A percentile compares a stretch with the other conserved stretches of the same genome.
These are phyloP conservation scores for Bombus sibiricus DNA, from an alignment of 1,140 invertebrate species.

Conservation along the genomic window DNA sequence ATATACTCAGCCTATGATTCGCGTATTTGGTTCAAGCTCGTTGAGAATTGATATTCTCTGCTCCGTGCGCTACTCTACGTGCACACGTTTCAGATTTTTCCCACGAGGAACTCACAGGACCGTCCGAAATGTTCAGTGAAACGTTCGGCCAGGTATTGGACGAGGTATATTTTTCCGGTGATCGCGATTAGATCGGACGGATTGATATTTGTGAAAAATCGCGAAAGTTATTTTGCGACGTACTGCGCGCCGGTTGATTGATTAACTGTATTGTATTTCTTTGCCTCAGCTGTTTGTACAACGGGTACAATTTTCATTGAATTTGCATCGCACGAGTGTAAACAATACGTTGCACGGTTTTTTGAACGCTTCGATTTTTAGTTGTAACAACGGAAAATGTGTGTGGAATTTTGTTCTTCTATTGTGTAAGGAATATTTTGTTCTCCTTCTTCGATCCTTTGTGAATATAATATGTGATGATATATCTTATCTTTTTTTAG, in stretches of 20 bases:
- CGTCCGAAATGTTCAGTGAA: conserved; percentile 14
- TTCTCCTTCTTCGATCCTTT: background rate
- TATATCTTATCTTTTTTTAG: background rate
- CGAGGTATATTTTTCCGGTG: background rate
- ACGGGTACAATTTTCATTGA: background rate
- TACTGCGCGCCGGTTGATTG: background rate
- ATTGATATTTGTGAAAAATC: conserved; percentile 16
- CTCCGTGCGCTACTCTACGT: conserved; percentile 13
- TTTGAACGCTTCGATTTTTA: background rate
- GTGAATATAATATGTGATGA: too few species aligned
- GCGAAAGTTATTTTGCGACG: background rate
- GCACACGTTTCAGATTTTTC: conserved; percentile 53
- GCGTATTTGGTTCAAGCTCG: conserved; percentile 57
- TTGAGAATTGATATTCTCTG: conserved; percentile 40
- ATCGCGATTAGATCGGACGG: conserved; percentile 21
- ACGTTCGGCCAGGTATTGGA: background rate
- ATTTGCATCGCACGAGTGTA: background rate
- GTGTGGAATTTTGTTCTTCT: background rate
- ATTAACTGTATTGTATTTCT: conserved; percentile 7
- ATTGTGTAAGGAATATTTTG: background rate
- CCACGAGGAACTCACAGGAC: background rate
- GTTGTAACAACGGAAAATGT: background rate
- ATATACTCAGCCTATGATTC: conserved; percentile 40
- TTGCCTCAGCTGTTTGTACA: background rate
- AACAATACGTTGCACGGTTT: too few species aligned